Evolutionary conservation across 2,888 invertebrate species (phyloP).

Genomic region (Noctua pronuba): DNA sequence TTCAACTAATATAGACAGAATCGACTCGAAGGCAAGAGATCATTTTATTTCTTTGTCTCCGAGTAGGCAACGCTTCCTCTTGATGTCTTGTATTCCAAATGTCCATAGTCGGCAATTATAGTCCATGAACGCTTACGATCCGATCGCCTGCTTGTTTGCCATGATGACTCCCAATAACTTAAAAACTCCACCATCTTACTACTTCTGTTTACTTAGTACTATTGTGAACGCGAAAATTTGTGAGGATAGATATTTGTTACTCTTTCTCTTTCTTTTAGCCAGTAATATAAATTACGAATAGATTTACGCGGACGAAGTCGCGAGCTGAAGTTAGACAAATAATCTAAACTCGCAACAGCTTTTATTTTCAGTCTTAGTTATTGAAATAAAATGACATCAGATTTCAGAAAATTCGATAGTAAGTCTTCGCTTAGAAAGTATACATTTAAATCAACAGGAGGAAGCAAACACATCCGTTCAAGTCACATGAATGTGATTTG

Average conservation of each 20-base stretch:
- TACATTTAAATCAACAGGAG: background rate
- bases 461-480: slow-evolving; percentile 6
- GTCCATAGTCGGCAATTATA: background rate
- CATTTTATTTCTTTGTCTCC: background rate
- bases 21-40: background rate
- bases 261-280: too few relatives aligned
- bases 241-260: too few relatives aligned
- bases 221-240: background rate
- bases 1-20: background rate
- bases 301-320: background rate
- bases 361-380: background rate
- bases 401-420: background rate
- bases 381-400: background rate
- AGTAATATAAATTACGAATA: background rate
- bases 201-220: background rate
- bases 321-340: background rate
- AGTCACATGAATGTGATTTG: slow-evolving; percentile 13
- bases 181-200: too few relatives aligned
- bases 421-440: background rate
- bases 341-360: background rate
- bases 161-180: background rate
- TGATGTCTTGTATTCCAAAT: background rate
- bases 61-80: background rate
- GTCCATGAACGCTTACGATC: background rate
- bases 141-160: background rate